Conservation (phyloP, 2,888 invertebrate genomes). For the Drosophila incognita region DNA sequence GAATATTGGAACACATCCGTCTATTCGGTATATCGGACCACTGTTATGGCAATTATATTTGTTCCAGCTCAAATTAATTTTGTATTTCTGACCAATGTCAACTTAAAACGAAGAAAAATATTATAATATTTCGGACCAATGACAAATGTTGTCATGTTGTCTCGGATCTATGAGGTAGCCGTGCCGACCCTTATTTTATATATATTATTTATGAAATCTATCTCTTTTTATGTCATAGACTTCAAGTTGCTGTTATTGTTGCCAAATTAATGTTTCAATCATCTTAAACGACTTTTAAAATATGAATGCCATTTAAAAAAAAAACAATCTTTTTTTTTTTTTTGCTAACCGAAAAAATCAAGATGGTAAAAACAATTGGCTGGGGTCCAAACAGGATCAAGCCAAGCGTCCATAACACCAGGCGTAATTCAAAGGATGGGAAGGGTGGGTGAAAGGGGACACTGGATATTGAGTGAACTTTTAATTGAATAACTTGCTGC, state of each 20-base stretch:
- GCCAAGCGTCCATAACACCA: constrained; percentile 16
- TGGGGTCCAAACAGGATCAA: constrained; percentile 1
- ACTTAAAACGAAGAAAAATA: neutral
- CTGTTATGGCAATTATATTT: neutral
- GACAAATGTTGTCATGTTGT: neutral
- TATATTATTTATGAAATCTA: neutral
- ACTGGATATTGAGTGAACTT: constrained; percentile 67
- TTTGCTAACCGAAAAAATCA: constrained; percentile 9
- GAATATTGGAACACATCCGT: too few relatives aligned
- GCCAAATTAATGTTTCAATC: neutral
- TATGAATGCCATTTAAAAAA: neutral
- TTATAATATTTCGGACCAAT: neutral
- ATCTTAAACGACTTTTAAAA: neutral
- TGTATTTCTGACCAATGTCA: neutral
- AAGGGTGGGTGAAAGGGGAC: neutral
- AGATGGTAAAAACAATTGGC: constrained; percentile 21
- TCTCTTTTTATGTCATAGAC: neutral
- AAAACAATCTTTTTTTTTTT: neutral
- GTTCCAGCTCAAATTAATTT: neutral
- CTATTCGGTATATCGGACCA: neutral
- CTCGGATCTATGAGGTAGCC: neutral
- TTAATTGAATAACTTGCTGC: constrained; percentile 78
- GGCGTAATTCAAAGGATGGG: constrained; percentile 3
- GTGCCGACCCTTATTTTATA: neutral
- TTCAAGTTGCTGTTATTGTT: neutral